Percentiles rank a stretch among this genome's conserved stretches.
Evolutionary conservation across 1,140 invertebrate genomes (phyloP).

Genomic region (Microplitis mediator): DNA sequence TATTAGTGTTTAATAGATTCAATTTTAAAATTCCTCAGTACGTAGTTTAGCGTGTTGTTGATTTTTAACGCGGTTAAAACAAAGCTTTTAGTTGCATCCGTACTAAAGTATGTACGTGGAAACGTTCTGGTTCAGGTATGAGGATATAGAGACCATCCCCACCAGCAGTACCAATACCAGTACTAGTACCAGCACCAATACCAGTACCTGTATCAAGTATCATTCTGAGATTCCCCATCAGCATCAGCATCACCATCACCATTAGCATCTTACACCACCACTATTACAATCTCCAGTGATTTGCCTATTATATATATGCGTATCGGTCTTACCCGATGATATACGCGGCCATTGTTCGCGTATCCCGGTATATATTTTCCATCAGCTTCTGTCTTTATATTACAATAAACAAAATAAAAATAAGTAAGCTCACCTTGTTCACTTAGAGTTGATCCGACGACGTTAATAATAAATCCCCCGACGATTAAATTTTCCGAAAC

Average conservation of each 20-base stretch:
- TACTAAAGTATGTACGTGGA: neutral
- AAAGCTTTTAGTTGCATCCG: conserved; percentile 40
- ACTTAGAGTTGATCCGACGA: conserved; percentile 74
- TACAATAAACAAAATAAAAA: neutral
- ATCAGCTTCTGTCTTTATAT: neutral
- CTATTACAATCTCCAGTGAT: conserved; percentile 41
- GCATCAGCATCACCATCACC: too few species aligned
- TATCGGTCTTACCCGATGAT: conserved; percentile 57
- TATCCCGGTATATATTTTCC: conserved; percentile 1
- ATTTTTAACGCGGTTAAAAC: conserved; percentile 53
- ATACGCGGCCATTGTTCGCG: conserved; percentile 60
- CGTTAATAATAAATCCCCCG: conserved; percentile 77
- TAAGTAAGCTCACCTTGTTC: conserved; percentile 62
- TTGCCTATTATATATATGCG: conserved; percentile 56
- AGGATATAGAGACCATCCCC: too few species aligned
- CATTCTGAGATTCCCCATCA: neutral
- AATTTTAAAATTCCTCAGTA: conserved; percentile 51
- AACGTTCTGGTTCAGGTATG: neutral
- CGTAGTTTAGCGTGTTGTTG: conserved; percentile 40
- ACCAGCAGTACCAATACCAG: too few species aligned
- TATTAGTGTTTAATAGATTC: conserved; percentile 38
- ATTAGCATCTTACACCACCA: conserved; percentile 8
- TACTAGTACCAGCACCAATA: neutral
- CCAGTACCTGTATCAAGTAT: conserved; percentile 19
- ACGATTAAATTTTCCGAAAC: conserved; percentile 80